Percentiles rank a stretch among this genome's conserved stretches.
Conservation (phyloP, 2,888 invertebrate genomes). For the Rapana venosa region DNA sequence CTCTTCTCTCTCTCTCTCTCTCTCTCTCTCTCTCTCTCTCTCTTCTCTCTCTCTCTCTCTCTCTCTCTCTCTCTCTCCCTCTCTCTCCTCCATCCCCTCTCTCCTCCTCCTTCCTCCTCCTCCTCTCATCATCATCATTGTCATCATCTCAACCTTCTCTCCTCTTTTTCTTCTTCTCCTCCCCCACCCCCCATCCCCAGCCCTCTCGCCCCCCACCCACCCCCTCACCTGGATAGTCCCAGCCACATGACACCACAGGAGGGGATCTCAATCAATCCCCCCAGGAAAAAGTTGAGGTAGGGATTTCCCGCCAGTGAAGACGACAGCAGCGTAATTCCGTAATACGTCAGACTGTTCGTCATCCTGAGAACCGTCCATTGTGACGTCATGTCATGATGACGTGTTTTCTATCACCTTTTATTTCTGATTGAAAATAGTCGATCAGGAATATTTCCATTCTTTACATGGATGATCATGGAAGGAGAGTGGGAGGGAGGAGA, state of each 20-base stretch:
- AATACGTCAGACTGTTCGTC: conserved; percentile 40
- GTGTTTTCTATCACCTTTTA: too few relatives aligned
- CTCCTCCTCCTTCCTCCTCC: neutral
- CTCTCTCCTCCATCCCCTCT: neutral
- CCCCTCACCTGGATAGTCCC: conserved; percentile 9
- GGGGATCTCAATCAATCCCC: conserved; percentile 34
- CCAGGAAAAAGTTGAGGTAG: conserved; percentile 45
- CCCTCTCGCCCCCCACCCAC: neutral
- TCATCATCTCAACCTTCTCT: neutral
- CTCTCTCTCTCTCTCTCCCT: neutral
- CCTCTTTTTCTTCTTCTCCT: neutral
- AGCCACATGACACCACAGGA: conserved; percentile 24
- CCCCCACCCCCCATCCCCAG: neutral
- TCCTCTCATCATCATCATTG: too few relatives aligned
- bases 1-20: neutral
- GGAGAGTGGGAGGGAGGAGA: too few relatives aligned
- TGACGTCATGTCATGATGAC: too few relatives aligned
- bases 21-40: conserved; percentile 19
- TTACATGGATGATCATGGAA: too few relatives aligned
- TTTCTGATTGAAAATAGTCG: too few relatives aligned
- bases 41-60: neutral
- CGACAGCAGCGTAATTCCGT: conserved; percentile 43
- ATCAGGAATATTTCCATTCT: too few relatives aligned
- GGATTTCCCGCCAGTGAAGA: conserved; percentile 41
- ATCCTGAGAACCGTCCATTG: conserved; percentile 20